Base-by-base conservation (phyloP, 2,888 invertebrate species). In the Galeruca laticollis region DNA sequence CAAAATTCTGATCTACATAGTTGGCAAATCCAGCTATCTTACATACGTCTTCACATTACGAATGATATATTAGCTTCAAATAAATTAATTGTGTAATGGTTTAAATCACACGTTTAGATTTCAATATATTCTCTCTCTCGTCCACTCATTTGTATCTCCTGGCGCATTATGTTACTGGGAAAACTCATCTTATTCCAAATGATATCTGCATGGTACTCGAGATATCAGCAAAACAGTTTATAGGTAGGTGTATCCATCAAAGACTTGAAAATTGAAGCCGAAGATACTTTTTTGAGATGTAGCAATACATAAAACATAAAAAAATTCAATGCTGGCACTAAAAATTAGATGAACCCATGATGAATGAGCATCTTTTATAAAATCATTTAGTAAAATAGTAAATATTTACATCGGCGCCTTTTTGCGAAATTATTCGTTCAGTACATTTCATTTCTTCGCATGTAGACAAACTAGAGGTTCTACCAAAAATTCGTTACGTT, bases 401-500 rank as follows among this genome's bases (percentile, higher is more conserved):
- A 54, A 54, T 31, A 54, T 54, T 54, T 54, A 54, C 31, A 10
- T 54, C 54, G 2, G 54, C 26, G 54, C 26, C 10, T 31, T 26
- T 26, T 52, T 31, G 26, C 26, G 8, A 54, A 54, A 54, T 26
- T 54, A 54, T 15, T 31, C 54, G 6, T 54, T 54, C 31, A 54
- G 54, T 52, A 13, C 11, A 20, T 31, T 26, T n/a, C 8, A 54
- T 8, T 54, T 54, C n/a, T 1, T 31, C n/a, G 31, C 1, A 9
- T n/a, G 18, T 18, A 47, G 15, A 47, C 18, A 18, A 18, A 15
- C 9, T n/a, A 18, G 2, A 47, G 15, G 47, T 47, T 47, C 47
- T 18, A 47, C 10, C 18, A 47, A 47, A 47, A 2, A 15, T 47
- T 47, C 15, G 47, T 47, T 47, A 15, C 15, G 47, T 47, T 47